phyloP scores from a whole-genome alignment of 2,888 invertebrate species.

The Drosophila lutescens region DNA sequence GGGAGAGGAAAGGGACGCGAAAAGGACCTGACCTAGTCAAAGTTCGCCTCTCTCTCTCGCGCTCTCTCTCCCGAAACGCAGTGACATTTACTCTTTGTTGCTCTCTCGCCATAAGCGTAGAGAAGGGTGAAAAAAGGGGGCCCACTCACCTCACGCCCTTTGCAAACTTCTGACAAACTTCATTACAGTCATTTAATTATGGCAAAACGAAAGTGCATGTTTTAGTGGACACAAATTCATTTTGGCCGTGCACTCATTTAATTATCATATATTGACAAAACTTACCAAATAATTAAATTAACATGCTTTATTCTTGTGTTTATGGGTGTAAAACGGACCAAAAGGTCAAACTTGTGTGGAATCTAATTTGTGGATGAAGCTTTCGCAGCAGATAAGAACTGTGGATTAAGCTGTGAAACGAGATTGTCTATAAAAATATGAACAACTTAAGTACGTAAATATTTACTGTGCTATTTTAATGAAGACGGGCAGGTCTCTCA shows the following conservation, averaged over 20 bases:
- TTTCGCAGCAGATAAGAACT: constrained; percentile 3
- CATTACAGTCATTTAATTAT: constrained; percentile 1
- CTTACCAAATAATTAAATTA: neutral
- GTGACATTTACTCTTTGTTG: neutral
- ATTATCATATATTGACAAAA: neutral
- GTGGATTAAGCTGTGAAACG: neutral
- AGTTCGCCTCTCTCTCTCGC: constrained; percentile 34
- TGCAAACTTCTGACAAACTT: neutral
- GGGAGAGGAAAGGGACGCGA: constrained; percentile 12
- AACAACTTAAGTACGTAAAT: too few relatives aligned
- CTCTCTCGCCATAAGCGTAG: constrained; percentile 1
- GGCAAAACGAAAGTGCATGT: neutral
- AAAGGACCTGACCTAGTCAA: constrained; percentile 69
- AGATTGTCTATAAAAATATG: neutral
- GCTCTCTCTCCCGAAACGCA: constrained; percentile 3
- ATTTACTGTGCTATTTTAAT: neutral
- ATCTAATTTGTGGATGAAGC: neutral
- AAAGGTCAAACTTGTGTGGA: neutral
- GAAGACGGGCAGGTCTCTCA: neutral
- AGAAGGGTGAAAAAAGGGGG: neutral
- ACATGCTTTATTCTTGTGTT: neutral
- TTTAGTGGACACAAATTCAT: neutral
- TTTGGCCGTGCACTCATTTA: neutral
- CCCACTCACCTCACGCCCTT: neutral
- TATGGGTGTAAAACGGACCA: neutral